A percentile compares a stretch with the other conserved stretches of the same genome.
These are phyloP conservation scores for Drosophila kuntzei DNA, from an alignment of 2,888 invertebrate species.

Conservation along the genomic window DNA sequence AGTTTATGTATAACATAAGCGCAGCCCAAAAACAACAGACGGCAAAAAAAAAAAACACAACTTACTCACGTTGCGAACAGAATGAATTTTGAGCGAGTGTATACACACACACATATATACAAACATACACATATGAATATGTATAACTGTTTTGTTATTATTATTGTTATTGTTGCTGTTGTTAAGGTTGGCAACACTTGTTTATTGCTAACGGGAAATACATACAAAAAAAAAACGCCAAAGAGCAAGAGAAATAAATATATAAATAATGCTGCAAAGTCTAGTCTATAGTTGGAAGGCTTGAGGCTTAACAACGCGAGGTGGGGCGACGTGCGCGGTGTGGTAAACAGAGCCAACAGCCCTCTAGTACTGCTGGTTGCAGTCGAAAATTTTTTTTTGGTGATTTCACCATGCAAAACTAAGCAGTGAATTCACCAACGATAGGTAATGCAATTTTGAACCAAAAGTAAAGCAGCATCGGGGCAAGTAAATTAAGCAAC, in stretches of 20 bases:
- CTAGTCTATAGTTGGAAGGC: conserved; percentile 10
- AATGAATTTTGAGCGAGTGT: conserved; percentile 32
- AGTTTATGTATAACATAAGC: conserved; percentile 27
- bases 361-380: too few relatives aligned
- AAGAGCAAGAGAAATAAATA: conserved; percentile 17
- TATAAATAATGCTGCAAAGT: conserved; percentile 28
- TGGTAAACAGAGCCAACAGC: conserved; percentile 32
- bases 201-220: conserved; percentile 40
- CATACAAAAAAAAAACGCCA: conserved; percentile 12
- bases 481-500: too few relatives aligned
- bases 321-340: conserved; percentile 11
- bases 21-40: conserved; percentile 39
- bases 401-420: too few relatives aligned
- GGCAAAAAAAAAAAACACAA: conserved; percentile 23
- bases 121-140: neutral
- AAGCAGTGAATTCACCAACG: too few relatives aligned
- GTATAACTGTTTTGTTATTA: conserved; percentile 30
- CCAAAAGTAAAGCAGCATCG: too few relatives aligned
- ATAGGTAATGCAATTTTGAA: too few relatives aligned
- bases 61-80: conserved; percentile 49
- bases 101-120: conserved; percentile 10
- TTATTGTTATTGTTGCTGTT: conserved; percentile 20
- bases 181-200: conserved; percentile 18
- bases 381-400: too few relatives aligned
- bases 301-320: conserved; percentile 14